Percentiles rank a stretch among this genome's conserved stretches.
Evolutionary conservation across 2,113 vertebrate genomes (phyloP).

Genomic region (Artemisiospiza belli): DNA sequence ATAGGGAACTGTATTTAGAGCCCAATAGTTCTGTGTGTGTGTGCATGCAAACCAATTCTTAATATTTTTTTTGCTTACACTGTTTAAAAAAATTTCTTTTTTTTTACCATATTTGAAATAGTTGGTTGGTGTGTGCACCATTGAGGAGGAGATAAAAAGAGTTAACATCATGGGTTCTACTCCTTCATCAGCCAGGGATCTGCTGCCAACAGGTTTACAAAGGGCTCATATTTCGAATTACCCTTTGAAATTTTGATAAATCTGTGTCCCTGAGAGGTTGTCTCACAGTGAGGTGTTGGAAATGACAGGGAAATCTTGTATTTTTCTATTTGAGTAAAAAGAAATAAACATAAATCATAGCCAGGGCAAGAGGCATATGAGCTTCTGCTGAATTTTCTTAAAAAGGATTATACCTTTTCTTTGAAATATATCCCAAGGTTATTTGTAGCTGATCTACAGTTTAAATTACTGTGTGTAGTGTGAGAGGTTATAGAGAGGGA

Average conservation of each 20-base stretch:
- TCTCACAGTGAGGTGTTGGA: background rate
- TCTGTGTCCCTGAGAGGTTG: background rate
- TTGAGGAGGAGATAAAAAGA: background rate
- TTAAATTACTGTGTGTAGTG: slow-evolving; percentile 16
- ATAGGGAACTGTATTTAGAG: background rate
- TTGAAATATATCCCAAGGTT: background rate
- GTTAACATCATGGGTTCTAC: background rate
- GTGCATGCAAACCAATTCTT: background rate
- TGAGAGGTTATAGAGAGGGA: background rate
- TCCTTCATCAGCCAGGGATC: background rate
- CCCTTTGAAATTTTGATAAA: background rate
- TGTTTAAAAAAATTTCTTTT: background rate
- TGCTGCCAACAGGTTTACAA: slow-evolving; percentile 8
- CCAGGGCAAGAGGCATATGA: background rate
- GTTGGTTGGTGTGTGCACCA: background rate
- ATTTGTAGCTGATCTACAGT: slow-evolving; percentile 15
- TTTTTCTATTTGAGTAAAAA: background rate
- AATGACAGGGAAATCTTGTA: background rate
- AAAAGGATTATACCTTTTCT: slow-evolving; percentile 14
- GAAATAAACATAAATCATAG: background rate
- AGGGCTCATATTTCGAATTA: slow-evolving; percentile 16
- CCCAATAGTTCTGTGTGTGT: background rate
- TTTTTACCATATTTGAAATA: background rate
- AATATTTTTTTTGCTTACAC: background rate
- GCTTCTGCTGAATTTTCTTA: background rate